Conservation (phyloP, 2,113 vertebrate genomes). For the Psilopsiagon aurifrons region DNA sequence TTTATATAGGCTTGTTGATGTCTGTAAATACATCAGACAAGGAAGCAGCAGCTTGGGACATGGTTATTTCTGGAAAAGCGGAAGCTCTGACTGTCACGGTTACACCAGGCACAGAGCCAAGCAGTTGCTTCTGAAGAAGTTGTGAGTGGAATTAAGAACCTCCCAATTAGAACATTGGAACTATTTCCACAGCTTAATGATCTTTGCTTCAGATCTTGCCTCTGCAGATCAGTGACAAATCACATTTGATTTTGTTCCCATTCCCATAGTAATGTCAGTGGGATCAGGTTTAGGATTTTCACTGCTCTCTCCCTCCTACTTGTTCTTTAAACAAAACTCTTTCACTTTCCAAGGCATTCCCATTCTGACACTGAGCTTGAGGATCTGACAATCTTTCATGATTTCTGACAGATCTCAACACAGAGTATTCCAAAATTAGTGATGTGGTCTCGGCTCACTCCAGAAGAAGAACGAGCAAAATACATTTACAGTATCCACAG, state of each 20-base stretch:
- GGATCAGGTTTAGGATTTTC: neutral
- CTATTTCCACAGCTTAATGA: neutral
- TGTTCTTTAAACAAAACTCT: neutral
- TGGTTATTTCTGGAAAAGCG: conserved; percentile 53
- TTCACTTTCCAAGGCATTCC: neutral
- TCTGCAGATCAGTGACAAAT: neutral
- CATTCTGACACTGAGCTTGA: neutral
- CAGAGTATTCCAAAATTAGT: neutral
- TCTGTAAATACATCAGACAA: conserved; percentile 58
- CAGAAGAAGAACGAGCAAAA: neutral
- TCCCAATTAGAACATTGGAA: neutral
- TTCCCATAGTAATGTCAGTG: neutral
- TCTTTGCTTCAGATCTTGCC: neutral
- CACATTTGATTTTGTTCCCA: neutral
- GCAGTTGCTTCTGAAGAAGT: conserved; percentile 15
- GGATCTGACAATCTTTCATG: neutral
- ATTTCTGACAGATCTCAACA: neutral
- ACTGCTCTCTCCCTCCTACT: neutral
- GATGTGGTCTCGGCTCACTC: neutral
- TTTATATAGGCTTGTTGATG: conserved; percentile 39
- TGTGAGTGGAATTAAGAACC: neutral
- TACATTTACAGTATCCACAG: neutral
- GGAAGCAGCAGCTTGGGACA: conserved; percentile 55
- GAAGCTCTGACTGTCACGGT: conserved; percentile 22
- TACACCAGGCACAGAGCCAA: neutral